phyloP scores from a whole-genome alignment of 2,797 vertebrate genomes.

The Cheirogaleus major region DNA sequence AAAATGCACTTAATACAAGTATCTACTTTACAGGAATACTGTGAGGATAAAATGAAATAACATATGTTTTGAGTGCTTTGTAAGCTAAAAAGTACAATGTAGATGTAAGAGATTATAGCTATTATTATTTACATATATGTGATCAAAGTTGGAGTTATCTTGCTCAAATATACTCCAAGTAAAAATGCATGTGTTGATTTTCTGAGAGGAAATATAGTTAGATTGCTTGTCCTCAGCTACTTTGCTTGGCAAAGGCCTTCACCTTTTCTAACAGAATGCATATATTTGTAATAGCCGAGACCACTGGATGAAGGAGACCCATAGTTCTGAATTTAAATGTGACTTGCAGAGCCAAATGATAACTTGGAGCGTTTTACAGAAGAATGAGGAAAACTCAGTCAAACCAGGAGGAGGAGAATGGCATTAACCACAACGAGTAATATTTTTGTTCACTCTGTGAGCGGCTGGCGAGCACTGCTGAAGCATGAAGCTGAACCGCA shows the following conservation, averaged over 20 bases:
- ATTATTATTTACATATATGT: background rate
- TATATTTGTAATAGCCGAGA: conserved; percentile 38
- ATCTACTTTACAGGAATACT: background rate
- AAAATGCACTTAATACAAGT: background rate
- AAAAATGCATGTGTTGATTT: background rate
- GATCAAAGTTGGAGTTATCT: conserved; percentile 2
- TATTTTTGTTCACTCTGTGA: background rate
- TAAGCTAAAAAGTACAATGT: background rate
- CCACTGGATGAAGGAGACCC: background rate
- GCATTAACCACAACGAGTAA: conserved; percentile 9
- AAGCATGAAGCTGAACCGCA: conserved; percentile 45
- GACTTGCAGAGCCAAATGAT: conserved; percentile 11
- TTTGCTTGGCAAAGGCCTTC: background rate
- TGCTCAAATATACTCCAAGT: background rate
- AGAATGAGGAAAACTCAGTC: conserved; percentile 50
- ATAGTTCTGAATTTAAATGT: conserved; percentile 23
- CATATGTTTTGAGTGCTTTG: background rate
- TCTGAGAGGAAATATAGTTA: background rate
- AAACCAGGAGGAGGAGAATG: conserved; percentile 55
- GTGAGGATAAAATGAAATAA: conserved; percentile 11
- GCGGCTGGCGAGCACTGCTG: background rate
- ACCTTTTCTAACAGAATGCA: conserved; percentile 34
- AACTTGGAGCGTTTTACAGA: conserved; percentile 49
- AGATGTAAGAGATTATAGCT: background rate
- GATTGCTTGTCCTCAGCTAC: background rate